Base-by-base conservation (phyloP, 2,797 vertebrate genomes). In the Acanthis flammea region DNA sequence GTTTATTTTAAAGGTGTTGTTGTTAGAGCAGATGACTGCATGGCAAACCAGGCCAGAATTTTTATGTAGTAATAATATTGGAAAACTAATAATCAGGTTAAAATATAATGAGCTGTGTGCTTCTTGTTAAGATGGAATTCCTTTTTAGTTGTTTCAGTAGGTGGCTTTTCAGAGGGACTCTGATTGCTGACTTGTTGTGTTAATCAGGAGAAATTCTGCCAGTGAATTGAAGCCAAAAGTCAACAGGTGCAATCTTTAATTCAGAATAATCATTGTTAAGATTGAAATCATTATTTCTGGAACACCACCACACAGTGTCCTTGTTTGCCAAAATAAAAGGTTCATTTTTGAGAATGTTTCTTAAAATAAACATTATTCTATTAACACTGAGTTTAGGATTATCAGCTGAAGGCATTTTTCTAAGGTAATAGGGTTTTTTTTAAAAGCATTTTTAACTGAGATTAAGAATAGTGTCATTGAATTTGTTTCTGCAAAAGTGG, bases 191-290 rank as follows among this genome's bases (percentile, higher is more conserved):
- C 66, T 93, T 96, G 76, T 92, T 95, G 76, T 92, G 93, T 84
- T 97, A 95, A 96, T 95, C 35, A 74, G 47, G 62, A 94, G 73
- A 95, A 94, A 97, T 97, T 97, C 90, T 95, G 96, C 86, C 86
- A 86, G 68, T 77, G 88, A 97, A 91, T 41, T 96, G 94, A 96
- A 96, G 95, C 83, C 94, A 88, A 93, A 97, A 97, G 82, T 95
- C 92, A 97, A 88, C 70, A 78, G 65, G 48, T 91, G 71, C 82
- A 93, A 90, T 96, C 74, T 94, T 97, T 96, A 96, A 92, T 96
- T 96, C 79, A 88, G 48, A 92, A 85, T 93, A 94, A 90, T 83
- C 27, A 63, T 68, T 96, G 65, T 90, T 97, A 93, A 89, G 95
- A 71, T 90, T 77, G 81, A 73, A 54, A 33, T 60, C 67, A 60